Evolutionary conservation across 2,113 vertebrate genomes (phyloP).

Genomic region (Atlantisia rogersi): DNA sequence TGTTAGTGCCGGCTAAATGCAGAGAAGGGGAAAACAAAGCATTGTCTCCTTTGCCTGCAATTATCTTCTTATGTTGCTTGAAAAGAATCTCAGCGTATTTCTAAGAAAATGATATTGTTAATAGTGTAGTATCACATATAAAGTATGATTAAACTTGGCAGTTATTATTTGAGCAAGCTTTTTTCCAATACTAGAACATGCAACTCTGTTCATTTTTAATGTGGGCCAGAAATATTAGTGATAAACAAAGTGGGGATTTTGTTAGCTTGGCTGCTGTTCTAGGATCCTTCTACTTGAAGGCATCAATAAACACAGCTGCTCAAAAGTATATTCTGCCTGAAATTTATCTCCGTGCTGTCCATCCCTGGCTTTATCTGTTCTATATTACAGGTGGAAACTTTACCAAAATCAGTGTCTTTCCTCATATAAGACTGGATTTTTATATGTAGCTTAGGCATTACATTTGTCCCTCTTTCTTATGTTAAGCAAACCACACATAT

Average conservation of each 20-base stretch:
- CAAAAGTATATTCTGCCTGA: background rate
- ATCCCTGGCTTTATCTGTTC: background rate
- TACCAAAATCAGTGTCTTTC: background rate
- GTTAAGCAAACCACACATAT: background rate
- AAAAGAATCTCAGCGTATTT: background rate
- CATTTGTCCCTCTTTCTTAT: background rate
- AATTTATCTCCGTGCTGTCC: background rate
- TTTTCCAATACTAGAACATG: background rate
- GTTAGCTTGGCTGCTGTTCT: background rate
- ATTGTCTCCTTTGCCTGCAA: conserved; percentile 29
- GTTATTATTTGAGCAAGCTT: conserved; percentile 12
- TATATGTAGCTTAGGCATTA: background rate
- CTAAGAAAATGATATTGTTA: background rate
- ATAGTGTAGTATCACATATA: background rate
- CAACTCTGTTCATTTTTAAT: background rate
- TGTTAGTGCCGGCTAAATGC: background rate
- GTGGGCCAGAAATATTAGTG: background rate
- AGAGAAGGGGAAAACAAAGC: background rate
- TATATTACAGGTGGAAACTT: background rate
- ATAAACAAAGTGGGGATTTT: background rate
- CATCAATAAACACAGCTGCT: background rate
- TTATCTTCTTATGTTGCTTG: conserved; percentile 40
- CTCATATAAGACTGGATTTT: background rate
- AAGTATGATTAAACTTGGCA: conserved; percentile 6
- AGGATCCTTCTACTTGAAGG: background rate